A percentile compares a stretch with the other conserved stretches of the same genome.
Conservation (phyloP, 2,797 vertebrate genomes). For the Cyclura pinguis region DNA sequence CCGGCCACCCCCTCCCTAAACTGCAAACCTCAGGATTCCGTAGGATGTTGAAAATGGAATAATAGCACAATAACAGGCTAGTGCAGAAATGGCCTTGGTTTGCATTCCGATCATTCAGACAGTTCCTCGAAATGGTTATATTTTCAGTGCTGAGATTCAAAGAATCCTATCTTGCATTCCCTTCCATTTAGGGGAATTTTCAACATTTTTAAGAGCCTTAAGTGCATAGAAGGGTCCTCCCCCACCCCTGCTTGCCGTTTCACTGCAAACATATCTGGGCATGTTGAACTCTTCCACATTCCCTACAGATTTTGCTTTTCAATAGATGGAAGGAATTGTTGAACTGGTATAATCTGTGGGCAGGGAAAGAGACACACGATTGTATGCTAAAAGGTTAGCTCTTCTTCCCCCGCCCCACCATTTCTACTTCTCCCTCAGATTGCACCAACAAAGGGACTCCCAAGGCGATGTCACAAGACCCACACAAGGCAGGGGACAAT, state of each 20-base stretch:
- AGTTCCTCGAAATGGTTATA: background rate
- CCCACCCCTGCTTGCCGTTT: background rate
- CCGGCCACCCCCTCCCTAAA: no score
- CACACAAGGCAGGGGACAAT: background rate
- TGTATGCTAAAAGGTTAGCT: no score
- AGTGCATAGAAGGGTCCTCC: background rate
- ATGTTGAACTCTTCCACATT: no score
- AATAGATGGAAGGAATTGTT: background rate
- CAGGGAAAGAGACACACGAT: no score
- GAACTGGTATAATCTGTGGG: background rate
- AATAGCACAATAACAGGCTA: no score
- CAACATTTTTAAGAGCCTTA: background rate
- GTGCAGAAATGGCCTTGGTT: background rate
- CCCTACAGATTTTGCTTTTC: no score
- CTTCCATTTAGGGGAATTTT: background rate
- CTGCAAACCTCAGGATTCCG: no score
- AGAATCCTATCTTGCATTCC: background rate
- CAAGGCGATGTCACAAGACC: background rate
- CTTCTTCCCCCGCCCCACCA: accelerated
- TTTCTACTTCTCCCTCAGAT: background rate
- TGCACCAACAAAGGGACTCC: background rate
- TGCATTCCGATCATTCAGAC: background rate
- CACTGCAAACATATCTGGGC: no score
- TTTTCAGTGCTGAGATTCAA: background rate
- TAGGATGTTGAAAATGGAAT: no score